phyloP scores from a whole-genome alignment of 2,113 vertebrate genomes.

The Leptodactylus fuscus region DNA sequence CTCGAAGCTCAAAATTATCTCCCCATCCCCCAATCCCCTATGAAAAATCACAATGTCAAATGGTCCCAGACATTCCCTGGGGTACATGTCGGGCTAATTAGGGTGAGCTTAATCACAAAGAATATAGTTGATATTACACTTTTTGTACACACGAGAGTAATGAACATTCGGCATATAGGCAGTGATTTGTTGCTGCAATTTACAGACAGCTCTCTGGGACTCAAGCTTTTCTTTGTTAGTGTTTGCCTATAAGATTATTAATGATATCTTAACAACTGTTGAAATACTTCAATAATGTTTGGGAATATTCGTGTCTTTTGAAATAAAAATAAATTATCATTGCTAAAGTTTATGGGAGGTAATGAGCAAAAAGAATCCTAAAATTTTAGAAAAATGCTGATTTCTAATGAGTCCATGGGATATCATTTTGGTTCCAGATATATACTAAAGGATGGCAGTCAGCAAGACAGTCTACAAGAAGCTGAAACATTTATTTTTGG shows the following conservation, averaged over 20 bases:
- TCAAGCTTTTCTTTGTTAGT: slow-evolving; percentile 89
- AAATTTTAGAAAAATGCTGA: too few species aligned
- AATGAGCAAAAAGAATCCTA: background rate
- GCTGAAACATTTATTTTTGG: too few species aligned
- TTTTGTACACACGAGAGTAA: slow-evolving; percentile 82
- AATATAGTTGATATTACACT: slow-evolving; percentile 87
- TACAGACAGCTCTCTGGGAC: slow-evolving; percentile 88
- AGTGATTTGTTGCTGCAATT: slow-evolving; percentile 94
- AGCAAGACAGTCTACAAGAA: too few species aligned
- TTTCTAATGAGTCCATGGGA: too few species aligned
- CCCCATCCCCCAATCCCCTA: slow-evolving; percentile 63
- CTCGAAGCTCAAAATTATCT: slow-evolving; percentile 41
- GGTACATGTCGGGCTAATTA: slow-evolving; percentile 97
- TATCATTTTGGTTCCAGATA: too few species aligned
- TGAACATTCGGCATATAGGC: slow-evolving; percentile 78
- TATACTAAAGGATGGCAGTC: too few species aligned
- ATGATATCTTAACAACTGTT: slow-evolving; percentile 85
- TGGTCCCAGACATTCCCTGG: slow-evolving; percentile 78
- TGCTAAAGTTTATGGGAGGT: background rate
- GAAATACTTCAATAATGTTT: slow-evolving; percentile 69
- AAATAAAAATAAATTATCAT: background rate
- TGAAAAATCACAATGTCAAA: slow-evolving; percentile 79
- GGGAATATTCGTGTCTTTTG: background rate
- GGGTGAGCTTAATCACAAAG: slow-evolving; percentile 88
- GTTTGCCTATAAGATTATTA: slow-evolving; percentile 95